A percentile compares a stretch with the other conserved stretches of the same genome.
phyloP scores from a whole-genome alignment of 2,888 invertebrate species.

The Hydriomena furcata region DNA sequence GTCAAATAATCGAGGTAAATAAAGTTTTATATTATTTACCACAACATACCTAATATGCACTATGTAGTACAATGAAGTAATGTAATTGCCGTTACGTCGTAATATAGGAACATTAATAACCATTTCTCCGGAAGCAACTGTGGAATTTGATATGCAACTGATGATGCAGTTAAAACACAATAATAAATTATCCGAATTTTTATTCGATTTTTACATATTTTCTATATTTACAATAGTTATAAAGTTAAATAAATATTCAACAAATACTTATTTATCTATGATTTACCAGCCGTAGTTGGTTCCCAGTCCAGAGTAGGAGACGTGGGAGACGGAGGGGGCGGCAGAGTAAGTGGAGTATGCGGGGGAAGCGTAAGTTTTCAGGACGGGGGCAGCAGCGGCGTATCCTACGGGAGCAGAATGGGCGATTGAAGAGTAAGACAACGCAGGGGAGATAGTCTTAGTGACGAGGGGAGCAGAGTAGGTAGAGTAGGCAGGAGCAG shows the following conservation, averaged over 20 bases:
- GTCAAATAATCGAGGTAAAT: too few relatives aligned
- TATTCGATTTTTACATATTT: constrained; percentile 30
- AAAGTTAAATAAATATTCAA: constrained; percentile 35
- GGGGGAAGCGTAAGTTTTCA: constrained; percentile 57
- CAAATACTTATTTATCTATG: constrained; percentile 29
- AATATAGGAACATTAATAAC: constrained; percentile 7
- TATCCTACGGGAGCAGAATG: constrained; percentile 53
- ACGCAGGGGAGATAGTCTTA: constrained; percentile 55
- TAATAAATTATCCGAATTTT: constrained; percentile 31
- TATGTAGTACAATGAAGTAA: too few relatives aligned
- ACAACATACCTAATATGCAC: too few relatives aligned
- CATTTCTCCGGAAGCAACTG: constrained; percentile 17
- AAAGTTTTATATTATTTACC: too few relatives aligned
- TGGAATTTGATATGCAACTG: constrained; percentile 14
- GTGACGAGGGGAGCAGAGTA: constrained; percentile 61
- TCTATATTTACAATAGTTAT: constrained; percentile 35
- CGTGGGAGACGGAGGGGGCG: constrained; percentile 85
- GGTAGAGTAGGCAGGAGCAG: constrained; percentile 52
- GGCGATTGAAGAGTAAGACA: constrained; percentile 62
- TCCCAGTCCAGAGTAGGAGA: constrained; percentile 85
- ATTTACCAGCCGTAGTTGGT: constrained; percentile 70
- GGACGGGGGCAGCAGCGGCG: constrained; percentile 46
- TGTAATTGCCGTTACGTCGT: constrained; percentile 22
- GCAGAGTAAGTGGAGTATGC: constrained; percentile 62
- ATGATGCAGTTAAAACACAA: constrained; percentile 19